A percentile compares a stretch with the other conserved stretches of the same genome.
Conservation (phyloP, 2,113 vertebrate species). For the Bettongia penicillata region DNA sequence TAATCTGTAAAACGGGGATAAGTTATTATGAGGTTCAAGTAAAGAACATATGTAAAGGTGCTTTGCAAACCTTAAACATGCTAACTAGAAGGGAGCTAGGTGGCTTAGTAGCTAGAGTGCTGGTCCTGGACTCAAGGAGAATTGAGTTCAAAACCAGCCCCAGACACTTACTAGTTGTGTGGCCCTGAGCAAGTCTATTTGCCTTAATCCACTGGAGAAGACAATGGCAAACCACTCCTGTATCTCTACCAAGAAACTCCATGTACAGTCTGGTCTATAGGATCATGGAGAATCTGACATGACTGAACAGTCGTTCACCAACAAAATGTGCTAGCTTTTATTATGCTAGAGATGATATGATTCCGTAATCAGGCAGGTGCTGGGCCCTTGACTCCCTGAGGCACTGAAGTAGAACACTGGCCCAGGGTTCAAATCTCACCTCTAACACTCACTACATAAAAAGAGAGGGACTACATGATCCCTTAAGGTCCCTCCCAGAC, state of each 20-base stretch:
- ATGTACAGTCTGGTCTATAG: neutral
- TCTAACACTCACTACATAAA: neutral
- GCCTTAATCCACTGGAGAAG: neutral
- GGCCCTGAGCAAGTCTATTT: neutral
- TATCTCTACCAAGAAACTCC: neutral
- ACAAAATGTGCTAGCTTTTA: neutral
- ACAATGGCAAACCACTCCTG: neutral
- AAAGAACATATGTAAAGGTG: neutral
- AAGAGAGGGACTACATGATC: neutral
- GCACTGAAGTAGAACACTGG: too few relatives aligned
- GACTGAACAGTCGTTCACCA: too few relatives aligned
- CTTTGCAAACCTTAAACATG: neutral
- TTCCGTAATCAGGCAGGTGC: neutral
- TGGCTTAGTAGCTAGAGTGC: neutral
- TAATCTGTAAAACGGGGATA: neutral
- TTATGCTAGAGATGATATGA: neutral
- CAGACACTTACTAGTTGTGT: neutral
- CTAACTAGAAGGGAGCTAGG: neutral
- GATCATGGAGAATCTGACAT: neutral
- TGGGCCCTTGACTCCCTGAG: neutral
- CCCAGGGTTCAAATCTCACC: neutral
- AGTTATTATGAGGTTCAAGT: neutral
- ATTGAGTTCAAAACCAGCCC: neutral
- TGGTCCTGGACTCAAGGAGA: neutral
- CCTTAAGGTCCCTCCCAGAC: neutral